Percentiles rank a stretch among this genome's conserved stretches.
These are phyloP conservation scores for Pteronotus mesoamericanus DNA, from an alignment of 2,797 vertebrate genomes.

Conservation along the genomic window DNA sequence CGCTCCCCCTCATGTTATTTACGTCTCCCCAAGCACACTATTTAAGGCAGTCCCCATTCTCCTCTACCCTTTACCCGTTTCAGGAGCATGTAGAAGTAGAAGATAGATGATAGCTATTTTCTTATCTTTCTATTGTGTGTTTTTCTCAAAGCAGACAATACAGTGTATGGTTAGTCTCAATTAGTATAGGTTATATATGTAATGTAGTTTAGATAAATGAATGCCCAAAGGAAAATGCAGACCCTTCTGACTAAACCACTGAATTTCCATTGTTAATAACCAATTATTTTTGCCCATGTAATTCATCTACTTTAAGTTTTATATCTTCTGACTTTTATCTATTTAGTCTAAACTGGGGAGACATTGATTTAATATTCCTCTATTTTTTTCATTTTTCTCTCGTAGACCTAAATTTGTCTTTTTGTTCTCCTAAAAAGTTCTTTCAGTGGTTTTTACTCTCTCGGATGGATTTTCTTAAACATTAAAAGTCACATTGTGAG, in stretches of 20 bases:
- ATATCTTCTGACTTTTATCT: neutral
- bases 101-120: neutral
- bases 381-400: conserved; percentile 17
- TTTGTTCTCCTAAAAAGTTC: neutral
- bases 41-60: neutral
- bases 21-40: neutral
- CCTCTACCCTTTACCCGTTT: neutral
- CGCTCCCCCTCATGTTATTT: accelerated
- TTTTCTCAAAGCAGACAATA: neutral
- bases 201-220: neutral
- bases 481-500: neutral
- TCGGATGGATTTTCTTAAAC: conserved; percentile 28
- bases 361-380: neutral
- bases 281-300: neutral
- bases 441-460: neutral
- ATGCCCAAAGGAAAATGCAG: neutral
- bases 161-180: neutral
- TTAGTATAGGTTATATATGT: neutral
- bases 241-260: neutral
- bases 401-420: neutral
- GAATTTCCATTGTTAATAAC: neutral
- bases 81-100: neutral
- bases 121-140: neutral
- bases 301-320: neutral
- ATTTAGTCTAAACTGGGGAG: neutral